Base-by-base conservation (phyloP, 2,888 invertebrate genomes). In the Acrocyrtus sp. region DNA sequence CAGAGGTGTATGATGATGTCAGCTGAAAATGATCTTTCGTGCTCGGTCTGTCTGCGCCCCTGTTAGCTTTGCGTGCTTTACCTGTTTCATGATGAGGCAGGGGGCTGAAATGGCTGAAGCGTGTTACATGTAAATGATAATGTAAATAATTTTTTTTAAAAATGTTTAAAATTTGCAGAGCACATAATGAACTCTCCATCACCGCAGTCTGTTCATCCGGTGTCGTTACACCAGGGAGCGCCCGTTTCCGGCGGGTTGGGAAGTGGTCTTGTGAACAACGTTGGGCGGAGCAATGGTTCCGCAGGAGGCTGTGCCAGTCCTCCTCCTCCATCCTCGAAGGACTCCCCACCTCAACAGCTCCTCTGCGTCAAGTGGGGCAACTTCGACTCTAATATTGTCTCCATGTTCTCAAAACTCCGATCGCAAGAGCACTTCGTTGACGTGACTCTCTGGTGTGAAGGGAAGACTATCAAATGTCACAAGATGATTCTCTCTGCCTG, bases 341-440 rank as follows among this genome's bases (percentile, higher is more conserved):
- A 75, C 43, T 74, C 74, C 29, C 75, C 79, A 41, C 77, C 81
- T 2, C 81, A 80, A 48, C 81, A 81, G 57, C 56, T 81, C 26
- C 70, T 81, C 8, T 81, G 81, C 48, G 81, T 81, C 74, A 78
- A 81, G 61, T 81, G 81, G 81, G 81, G 81, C 22, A 81, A 81
- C 73, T 81, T 78, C 54, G 81, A 81, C 77, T 79, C 81, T 34
- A 81, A 81, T 63, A 81, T 81, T 56, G 79, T 81, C 54, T 79
- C 81, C 62, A 81, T 81, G 81, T 81, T 81, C 73, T 79, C 81
- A 57, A 81, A 81, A 56, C 78, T 81, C 43, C 72, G 79, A 29
- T 75, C 76, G 58, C 75, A 75, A 57, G 80, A 81, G 72, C 77
- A 78, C 34, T 81, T 81, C 58, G 78, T 80, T 15, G 81, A 81